phyloP scores from a whole-genome alignment of 2,888 invertebrate species.

The Ennomos quercinarius region DNA sequence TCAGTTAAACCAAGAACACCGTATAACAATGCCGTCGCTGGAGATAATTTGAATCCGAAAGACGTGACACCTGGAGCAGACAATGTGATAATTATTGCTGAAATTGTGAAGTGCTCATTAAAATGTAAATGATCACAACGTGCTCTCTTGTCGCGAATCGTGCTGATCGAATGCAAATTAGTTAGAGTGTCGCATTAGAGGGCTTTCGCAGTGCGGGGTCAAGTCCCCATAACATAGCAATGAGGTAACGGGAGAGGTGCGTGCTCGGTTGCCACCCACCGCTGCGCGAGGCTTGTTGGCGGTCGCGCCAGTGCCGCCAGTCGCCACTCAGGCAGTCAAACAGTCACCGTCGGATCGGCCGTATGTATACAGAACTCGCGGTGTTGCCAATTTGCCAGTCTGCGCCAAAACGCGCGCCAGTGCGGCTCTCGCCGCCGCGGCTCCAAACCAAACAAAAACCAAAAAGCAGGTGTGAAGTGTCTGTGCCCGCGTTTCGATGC shows the following conservation, averaged over 20 bases:
- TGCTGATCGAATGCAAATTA: conserved; percentile 57
- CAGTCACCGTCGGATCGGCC: conserved; percentile 76
- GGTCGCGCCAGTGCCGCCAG: conserved; percentile 57
- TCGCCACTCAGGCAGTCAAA: conserved; percentile 74
- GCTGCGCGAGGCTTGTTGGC: conserved; percentile 78
- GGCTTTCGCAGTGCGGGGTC: conserved; percentile 76
- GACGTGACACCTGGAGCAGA: conserved; percentile 51
- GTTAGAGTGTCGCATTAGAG: conserved; percentile 56
- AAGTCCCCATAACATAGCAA: conserved; percentile 79
- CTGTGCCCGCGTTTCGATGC: conserved; percentile 78
- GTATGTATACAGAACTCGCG: conserved; percentile 69
- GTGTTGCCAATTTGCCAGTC: conserved; percentile 72
- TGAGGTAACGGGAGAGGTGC: conserved; percentile 84
- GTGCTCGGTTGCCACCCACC: conserved; percentile 79
- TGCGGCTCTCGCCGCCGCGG: conserved; percentile 64
- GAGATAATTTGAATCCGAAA: conserved; percentile 64
- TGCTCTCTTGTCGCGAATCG: conserved; percentile 31
- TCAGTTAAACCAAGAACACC: conserved; percentile 68
- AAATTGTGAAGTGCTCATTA: conserved; percentile 30
- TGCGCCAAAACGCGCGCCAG: conserved; percentile 75
- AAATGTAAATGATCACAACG: conserved; percentile 26
- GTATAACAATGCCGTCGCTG: conserved; percentile 65
- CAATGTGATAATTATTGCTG: conserved; percentile 53
- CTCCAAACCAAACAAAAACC: conserved; percentile 52
- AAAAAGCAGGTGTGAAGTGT: conserved; percentile 62